These are phyloP conservation scores for Luidia sarsii DNA, from an alignment of 53 echinoderm and acorn worm species.

Conservation along the genomic window DNA sequence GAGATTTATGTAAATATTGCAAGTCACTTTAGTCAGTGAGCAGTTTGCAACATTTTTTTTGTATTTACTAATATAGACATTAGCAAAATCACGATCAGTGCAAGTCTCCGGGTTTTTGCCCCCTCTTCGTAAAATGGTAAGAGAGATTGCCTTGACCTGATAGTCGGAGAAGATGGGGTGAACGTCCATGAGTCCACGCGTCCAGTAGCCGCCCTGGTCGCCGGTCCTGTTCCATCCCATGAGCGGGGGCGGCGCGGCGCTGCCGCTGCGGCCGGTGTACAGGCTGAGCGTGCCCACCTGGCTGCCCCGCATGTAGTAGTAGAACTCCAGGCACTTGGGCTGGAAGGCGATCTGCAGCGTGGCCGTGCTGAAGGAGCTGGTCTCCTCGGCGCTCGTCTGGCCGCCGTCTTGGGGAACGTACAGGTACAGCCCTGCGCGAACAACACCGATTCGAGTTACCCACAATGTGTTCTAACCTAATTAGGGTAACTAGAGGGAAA, in stretches of 20 bases:
- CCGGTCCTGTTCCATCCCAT: slow-evolving; percentile 25
- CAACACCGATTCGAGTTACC: too few species aligned
- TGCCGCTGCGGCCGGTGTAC: neutral
- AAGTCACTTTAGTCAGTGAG: too few species aligned
- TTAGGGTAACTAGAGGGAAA: too few species aligned
- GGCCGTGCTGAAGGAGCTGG: slow-evolving; percentile 29
- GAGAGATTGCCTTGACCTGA: too few species aligned
- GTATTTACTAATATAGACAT: too few species aligned
- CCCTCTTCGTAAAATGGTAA: too few species aligned
- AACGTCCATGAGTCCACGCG: slow-evolving; percentile 30
- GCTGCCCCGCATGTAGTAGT: slow-evolving; percentile 63
- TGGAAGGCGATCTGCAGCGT: slow-evolving; percentile 25
- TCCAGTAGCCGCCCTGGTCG: slow-evolving; percentile 39
- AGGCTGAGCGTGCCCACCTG: slow-evolving; percentile 55
- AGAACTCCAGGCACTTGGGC: slow-evolving; percentile 60
- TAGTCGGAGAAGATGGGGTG: slow-evolving; percentile 27
- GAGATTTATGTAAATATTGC: too few species aligned
- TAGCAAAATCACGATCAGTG: too few species aligned
- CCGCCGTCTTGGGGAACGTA: slow-evolving; percentile 37
- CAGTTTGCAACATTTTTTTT: too few species aligned
- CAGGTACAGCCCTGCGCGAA: slow-evolving; percentile 33
- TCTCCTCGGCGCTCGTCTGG: neutral
- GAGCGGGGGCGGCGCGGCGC: slow-evolving; percentile 4
- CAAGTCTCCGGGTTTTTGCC: too few species aligned
- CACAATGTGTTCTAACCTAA: too few species aligned